A percentile compares a stretch with the other conserved stretches of the same genome.
phyloP scores from a whole-genome alignment of 2,113 vertebrate genomes.

The Ictalurus furcatus region DNA sequence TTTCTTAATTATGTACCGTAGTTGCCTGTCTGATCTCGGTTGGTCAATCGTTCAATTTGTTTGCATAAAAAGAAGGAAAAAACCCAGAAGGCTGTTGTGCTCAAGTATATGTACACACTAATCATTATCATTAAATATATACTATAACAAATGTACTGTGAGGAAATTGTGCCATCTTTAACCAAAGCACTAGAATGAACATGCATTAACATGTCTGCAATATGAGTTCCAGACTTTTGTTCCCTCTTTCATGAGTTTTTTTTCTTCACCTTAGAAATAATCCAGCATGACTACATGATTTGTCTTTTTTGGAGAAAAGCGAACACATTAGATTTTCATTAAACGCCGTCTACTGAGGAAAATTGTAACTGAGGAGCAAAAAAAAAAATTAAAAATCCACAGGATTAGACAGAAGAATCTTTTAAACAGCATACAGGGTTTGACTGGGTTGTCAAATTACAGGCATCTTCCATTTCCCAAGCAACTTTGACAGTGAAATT shows the following conservation, averaged over 20 bases:
- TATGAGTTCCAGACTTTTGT: neutral
- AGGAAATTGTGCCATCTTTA: neutral
- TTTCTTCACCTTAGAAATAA: neutral
- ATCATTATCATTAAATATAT: neutral
- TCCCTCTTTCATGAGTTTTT: neutral
- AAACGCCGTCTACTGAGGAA: neutral
- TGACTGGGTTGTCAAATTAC: neutral
- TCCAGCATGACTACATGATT: neutral
- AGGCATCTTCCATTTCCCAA: neutral
- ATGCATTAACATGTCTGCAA: neutral
- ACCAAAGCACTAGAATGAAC: neutral
- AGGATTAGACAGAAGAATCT: neutral
- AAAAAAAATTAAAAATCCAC: neutral
- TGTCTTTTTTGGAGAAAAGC: neutral
- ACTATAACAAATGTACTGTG: neutral
- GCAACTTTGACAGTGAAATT: slow-evolving; percentile 28
- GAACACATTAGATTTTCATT: neutral
- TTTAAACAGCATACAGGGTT: neutral
- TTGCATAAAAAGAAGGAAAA: neutral
- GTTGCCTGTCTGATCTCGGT: neutral
- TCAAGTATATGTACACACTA: neutral
- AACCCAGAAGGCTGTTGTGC: neutral
- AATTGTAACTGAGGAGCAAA: neutral
- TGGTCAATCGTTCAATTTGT: neutral
- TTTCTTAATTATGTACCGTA: neutral